These are phyloP conservation scores for Oceanodroma tethys DNA, from an alignment of 2,113 vertebrate species.

Conservation along the genomic window DNA sequence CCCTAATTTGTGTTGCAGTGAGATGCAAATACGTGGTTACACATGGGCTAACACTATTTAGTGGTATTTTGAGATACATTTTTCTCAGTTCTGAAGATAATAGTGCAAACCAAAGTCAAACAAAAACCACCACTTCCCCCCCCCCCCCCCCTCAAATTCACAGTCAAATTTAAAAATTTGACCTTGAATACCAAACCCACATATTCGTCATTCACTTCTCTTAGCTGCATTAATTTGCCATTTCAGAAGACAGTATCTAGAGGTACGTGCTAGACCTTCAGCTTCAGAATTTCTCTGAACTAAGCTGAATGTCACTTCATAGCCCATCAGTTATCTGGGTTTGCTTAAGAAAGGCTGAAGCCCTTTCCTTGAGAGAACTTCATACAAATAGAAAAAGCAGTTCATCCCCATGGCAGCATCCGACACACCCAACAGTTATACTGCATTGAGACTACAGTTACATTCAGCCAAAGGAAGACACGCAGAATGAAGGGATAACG, in stretches of 20 bases:
- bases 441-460: not conserved
- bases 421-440: too few relatives aligned
- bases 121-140: too few relatives aligned
- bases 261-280: not conserved
- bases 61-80: not conserved
- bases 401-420: too few relatives aligned
- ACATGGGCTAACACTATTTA: fast-evolving
- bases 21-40: not conserved
- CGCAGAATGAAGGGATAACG: not conserved
- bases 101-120: not conserved
- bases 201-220: not conserved
- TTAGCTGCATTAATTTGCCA: not conserved
- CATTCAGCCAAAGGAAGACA: not conserved
- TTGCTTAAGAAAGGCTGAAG: not conserved
- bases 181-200: not conserved
- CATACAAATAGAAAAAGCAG: not conserved
- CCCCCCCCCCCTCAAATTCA: too few relatives aligned
- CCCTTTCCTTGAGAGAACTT: not conserved
- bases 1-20: fast-evolving
- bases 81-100: not conserved
- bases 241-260: not conserved
- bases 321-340: not conserved
- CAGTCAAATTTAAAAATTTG: not conserved
- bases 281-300: not conserved
- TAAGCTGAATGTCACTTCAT: not conserved